phyloP scores from a whole-genome alignment of 1,140 invertebrate genomes.

The Drosophila kohkoa region DNA sequence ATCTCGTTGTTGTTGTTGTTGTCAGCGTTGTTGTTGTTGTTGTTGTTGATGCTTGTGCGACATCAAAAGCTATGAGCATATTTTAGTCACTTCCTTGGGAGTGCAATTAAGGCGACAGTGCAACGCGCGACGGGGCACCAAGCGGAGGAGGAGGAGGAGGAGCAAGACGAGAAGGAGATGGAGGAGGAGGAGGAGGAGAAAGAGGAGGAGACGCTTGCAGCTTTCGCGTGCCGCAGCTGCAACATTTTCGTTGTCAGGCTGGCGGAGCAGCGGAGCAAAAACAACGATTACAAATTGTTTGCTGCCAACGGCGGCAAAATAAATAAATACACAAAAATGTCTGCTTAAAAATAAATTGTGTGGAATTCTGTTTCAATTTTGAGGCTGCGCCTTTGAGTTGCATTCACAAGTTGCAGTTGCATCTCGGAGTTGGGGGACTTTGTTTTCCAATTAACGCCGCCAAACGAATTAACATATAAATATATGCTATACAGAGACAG shows the following conservation, averaged over 20 bases:
- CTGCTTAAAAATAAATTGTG: conserved; percentile 65
- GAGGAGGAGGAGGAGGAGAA: not conserved
- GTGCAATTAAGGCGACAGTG: conserved; percentile 61
- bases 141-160: not conserved
- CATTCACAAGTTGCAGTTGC: not conserved
- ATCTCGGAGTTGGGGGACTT: not conserved
- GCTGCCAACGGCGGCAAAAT: conserved; percentile 56
- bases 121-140: not conserved
- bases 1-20: conserved; percentile 7
- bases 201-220: conserved; percentile 6
- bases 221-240: conserved; percentile 68
- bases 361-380: conserved; percentile 39
- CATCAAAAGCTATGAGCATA: conserved; percentile 27
- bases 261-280: conserved; percentile 25
- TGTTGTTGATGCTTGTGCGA: not conserved
- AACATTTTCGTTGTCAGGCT: conserved; percentile 74
- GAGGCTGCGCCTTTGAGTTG: not conserved
- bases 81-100: conserved; percentile 44
- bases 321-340: conserved; percentile 65
- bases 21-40: not conserved
- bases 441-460: conserved; percentile 61
- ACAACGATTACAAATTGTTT: conserved; percentile 76
- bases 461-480: conserved; percentile 69
- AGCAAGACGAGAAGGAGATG: not conserved
- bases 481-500: conserved; percentile 14